Percentiles rank a stretch among this genome's conserved stretches.
Conservation (phyloP, 2,797 vertebrate species). For the Rallus crepitans region DNA sequence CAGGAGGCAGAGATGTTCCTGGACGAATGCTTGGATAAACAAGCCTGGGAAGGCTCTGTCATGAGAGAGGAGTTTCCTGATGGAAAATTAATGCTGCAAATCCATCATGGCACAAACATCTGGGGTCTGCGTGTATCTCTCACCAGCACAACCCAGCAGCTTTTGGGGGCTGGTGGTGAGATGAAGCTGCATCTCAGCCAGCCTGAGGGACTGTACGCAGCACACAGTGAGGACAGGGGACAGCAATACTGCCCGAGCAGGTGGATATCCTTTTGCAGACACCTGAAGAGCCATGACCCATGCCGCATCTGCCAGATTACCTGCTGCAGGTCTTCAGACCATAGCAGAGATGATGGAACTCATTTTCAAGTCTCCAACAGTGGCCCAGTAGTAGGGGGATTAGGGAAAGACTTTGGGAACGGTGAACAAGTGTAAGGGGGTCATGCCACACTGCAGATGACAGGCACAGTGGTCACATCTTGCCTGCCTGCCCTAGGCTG, state of each 20-base stretch:
- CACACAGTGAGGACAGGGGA: not conserved
- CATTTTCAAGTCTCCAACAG: not conserved
- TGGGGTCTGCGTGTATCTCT: fast-evolving
- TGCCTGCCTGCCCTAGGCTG: not conserved
- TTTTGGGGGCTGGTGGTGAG: not conserved
- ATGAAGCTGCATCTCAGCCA: not conserved
- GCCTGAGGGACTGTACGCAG: not conserved
- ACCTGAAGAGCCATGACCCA: not conserved
- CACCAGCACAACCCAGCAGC: not conserved
- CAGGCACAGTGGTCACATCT: not conserved
- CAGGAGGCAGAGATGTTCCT: not conserved
- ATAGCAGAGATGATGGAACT: not conserved
- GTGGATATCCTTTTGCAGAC: not conserved
- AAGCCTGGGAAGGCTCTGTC: not conserved
- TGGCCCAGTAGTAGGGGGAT: not conserved
- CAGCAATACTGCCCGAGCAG: not conserved
- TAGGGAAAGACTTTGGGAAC: not conserved
- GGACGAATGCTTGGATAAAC: too few relatives aligned
- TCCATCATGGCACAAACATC: not conserved
- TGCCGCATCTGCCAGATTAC: not conserved
- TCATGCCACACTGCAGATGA: not conserved
- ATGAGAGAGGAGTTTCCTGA: not conserved
- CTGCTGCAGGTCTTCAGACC: not conserved
- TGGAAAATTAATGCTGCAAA: not conserved
- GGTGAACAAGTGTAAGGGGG: not conserved